Base-by-base conservation (phyloP, 1,140 invertebrate species). In the Elysia chlorotica region DNA sequence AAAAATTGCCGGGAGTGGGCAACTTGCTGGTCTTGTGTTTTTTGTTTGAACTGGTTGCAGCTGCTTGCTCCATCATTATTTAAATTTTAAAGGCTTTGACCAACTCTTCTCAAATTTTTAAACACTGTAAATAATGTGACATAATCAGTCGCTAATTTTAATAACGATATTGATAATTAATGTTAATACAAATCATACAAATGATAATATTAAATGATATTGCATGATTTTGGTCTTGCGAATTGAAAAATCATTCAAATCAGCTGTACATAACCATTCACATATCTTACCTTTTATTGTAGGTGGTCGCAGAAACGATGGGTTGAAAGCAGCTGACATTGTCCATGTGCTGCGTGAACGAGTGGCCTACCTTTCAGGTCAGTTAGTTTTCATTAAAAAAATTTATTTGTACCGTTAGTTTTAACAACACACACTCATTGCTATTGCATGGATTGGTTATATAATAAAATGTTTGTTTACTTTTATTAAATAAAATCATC, bases 281-380 rank as follows among this genome's bases (percentile, higher is more conserved):
- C 28, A 4, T 57, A 28, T 69, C 14, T 71, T 38, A 41, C 78
- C 71, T 71, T 74, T 74, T 30, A 70, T 82, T 85, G 53, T 78
- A 88, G 87, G 85, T 63, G 81, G 85, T 57, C 83, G 86, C 78
- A 80, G 87, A 75, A 89, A 89, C 91, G 94, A 94, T 83, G 93
- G 93, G 62, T 90, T 93, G 79, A 91, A 95, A 81, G 95, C 95
- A 70, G 90, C 94, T 76, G 96, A 98, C 87, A 92, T 98, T 84
- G 90, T 97, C 84, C 92, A 94, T 74, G 91, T 97, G 76, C 91
- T 98, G 65, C 94, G 97, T 88, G 96, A 98, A 88, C 92, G 94
- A 76, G 90, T 97, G 76, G 95, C 95, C 21, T 92, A 95, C 81
- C 90, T 98, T 57, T 94, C 95, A 73, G 96, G 96, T 89, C 75